phyloP scores from a whole-genome alignment of 2,797 vertebrate genomes.

The Protosalanx chinensis region DNA sequence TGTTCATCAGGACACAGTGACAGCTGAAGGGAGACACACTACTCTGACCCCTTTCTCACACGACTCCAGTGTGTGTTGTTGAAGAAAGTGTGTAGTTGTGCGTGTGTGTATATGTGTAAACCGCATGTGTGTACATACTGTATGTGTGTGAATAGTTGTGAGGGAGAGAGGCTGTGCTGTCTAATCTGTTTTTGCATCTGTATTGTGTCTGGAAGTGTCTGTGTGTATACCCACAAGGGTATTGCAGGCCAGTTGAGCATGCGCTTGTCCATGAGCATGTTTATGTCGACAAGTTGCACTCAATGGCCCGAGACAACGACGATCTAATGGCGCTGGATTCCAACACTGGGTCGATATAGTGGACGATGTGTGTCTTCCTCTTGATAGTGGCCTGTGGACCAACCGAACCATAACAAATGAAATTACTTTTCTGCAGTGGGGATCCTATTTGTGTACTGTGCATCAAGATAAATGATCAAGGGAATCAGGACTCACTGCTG shows the following conservation, averaged over 20 bases:
- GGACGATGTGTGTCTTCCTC: neutral
- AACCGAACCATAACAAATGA: neutral
- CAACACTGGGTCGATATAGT: neutral
- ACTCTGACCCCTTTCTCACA: slow-evolving; percentile 4
- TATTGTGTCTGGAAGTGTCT: neutral
- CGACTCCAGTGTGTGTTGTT: slow-evolving; percentile 17
- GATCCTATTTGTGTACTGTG: neutral
- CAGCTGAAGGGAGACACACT: slow-evolving; percentile 11
- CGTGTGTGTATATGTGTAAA: slow-evolving; percentile 4
- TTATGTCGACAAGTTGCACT: neutral
- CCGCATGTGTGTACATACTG: neutral
- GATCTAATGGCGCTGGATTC: neutral
- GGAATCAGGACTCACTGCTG: neutral
- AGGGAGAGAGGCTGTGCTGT: neutral
- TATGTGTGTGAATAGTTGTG: neutral
- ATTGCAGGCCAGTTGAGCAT: neutral
- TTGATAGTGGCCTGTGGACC: neutral
- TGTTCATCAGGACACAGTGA: slow-evolving; percentile 8
- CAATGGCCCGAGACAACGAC: neutral
- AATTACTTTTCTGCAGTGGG: neutral
- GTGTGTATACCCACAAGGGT: neutral
- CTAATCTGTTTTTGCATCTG: neutral
- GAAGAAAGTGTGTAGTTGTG: slow-evolving; percentile 7
- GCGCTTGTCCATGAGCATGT: neutral
- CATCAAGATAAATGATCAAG: neutral